These are phyloP conservation scores for Gavialis gangeticus DNA, from an alignment of 2,113 vertebrate genomes.

Conservation along the genomic window DNA sequence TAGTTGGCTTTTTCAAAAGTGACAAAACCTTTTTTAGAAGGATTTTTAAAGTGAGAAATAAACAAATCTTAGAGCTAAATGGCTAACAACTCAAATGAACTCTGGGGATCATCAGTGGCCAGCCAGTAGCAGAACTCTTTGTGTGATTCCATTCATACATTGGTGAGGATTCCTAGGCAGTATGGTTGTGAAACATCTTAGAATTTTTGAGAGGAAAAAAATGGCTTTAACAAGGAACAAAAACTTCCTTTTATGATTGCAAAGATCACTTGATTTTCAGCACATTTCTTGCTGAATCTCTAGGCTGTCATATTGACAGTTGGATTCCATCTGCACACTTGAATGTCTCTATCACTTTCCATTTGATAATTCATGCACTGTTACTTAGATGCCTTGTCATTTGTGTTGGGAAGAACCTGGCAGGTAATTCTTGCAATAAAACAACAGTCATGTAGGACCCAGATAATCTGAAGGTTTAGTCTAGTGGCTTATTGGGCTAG, in stretches of 20 bases:
- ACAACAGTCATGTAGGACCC: not conserved
- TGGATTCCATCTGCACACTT: not conserved
- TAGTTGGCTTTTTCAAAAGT: not conserved
- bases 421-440: not conserved
- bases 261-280: not conserved
- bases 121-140: not conserved
- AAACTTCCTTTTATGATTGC: not conserved
- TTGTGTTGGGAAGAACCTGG: not conserved
- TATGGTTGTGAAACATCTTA: not conserved
- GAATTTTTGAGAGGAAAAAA: not conserved
- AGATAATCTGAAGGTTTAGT: too few species aligned
- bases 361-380: not conserved
- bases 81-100: not conserved
- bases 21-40: not conserved
- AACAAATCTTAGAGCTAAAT: not conserved
- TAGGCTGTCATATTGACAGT: not conserved
- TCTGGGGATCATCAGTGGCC: not conserved
- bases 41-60: constrained; percentile 15
- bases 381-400: not conserved
- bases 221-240: fast-evolving
- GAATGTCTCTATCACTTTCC: not conserved
- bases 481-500: too few species aligned
- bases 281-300: not conserved
- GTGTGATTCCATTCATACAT: not conserved
- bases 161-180: not conserved